Percentiles rank a stretch among this genome's conserved stretches.
Evolutionary conservation across 2,113 vertebrate genomes (phyloP).

Genomic region (Holacanthus passer): DNA sequence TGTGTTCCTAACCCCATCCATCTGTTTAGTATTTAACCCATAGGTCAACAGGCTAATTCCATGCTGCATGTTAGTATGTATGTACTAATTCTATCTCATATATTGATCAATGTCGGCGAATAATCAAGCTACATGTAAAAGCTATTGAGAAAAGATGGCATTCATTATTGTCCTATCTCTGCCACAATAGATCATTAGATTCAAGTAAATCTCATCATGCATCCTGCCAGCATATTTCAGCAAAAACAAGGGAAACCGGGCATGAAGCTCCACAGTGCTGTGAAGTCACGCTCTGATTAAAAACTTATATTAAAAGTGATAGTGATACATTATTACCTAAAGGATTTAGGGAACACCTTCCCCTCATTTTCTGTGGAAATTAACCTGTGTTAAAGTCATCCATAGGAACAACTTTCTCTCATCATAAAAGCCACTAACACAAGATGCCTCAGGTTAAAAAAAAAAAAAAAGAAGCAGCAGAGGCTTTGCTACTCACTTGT

Average conservation of each 20-base stretch:
- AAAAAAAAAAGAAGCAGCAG: conserved; percentile 39
- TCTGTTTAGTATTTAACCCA: conserved; percentile 34
- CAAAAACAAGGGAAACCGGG: conserved; percentile 95
- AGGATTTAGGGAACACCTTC: conserved; percentile 86
- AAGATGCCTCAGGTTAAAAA: conserved; percentile 59
- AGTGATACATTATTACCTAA: conserved; percentile 99
- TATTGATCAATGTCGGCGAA: conserved; percentile 41
- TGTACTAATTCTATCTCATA: conserved; percentile 40
- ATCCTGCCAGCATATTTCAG: conserved; percentile 94
- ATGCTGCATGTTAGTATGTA: conserved; percentile 7
- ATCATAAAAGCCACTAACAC: conserved; percentile 70
- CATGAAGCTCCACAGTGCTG: conserved; percentile 94
- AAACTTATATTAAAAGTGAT: conserved; percentile 99
- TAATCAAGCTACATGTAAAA: conserved; percentile 56
- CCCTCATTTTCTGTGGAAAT: conserved; percentile 76
- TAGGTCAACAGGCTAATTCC: conserved; percentile 35
- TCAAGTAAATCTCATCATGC: conserved; percentile 91
- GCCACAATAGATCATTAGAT: conserved; percentile 95
- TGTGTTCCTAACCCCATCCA: conserved; percentile 1
- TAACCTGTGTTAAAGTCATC: conserved; percentile 78
- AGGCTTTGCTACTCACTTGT: conserved; percentile 91
- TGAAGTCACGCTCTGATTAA: conserved; percentile 99
- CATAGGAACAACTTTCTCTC: conserved; percentile 74
- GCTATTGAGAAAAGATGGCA: conserved; percentile 76
- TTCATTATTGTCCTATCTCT: conserved; percentile 88